Evolutionary conservation across 2,888 invertebrate species (phyloP).

Genomic region (Agonopterix alstromeriana): DNA sequence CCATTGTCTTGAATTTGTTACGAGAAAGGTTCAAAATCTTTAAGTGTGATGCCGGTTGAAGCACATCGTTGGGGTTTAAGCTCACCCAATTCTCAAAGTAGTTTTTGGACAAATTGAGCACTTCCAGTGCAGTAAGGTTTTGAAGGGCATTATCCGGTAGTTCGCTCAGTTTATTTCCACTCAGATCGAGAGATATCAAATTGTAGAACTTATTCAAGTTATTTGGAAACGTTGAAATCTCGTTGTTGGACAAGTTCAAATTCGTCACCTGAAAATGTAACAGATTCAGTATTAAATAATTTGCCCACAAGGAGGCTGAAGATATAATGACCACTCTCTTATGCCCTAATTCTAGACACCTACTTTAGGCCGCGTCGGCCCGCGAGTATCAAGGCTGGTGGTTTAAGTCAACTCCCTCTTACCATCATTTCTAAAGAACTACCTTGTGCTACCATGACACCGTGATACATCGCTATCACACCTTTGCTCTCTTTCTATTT

Average conservation of each 20-base stretch:
- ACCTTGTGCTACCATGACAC: too few relatives aligned
- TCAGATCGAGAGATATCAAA: constrained; percentile 46
- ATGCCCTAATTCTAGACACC: too few relatives aligned
- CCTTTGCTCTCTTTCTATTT: too few relatives aligned
- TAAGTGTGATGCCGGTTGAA: constrained; percentile 66
- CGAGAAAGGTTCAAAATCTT: constrained; percentile 79
- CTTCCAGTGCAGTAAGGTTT: constrained; percentile 74
- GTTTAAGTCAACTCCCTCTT: too few relatives aligned
- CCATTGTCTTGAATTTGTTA: constrained; percentile 77
- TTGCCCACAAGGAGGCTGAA: too few relatives aligned
- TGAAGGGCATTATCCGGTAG: constrained; percentile 64
- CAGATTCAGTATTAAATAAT: too few relatives aligned
- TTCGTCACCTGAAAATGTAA: constrained; percentile 73
- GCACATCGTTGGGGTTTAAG: constrained; percentile 71
- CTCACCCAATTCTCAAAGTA: constrained; percentile 76
- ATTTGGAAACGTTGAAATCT: constrained; percentile 73
- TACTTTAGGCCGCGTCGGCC: too few relatives aligned
- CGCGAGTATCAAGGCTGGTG: too few relatives aligned
- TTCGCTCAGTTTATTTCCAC: constrained; percentile 69
- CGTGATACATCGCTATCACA: too few relatives aligned
- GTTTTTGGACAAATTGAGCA: constrained; percentile 80
- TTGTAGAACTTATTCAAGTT: constrained; percentile 40
- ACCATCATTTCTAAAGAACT: too few relatives aligned
- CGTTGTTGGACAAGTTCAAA: constrained; percentile 81
- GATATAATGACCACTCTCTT: too few relatives aligned